Conservation (phyloP, 2,797 vertebrate genomes). For the Brachyrhaphis roseni region DNA sequence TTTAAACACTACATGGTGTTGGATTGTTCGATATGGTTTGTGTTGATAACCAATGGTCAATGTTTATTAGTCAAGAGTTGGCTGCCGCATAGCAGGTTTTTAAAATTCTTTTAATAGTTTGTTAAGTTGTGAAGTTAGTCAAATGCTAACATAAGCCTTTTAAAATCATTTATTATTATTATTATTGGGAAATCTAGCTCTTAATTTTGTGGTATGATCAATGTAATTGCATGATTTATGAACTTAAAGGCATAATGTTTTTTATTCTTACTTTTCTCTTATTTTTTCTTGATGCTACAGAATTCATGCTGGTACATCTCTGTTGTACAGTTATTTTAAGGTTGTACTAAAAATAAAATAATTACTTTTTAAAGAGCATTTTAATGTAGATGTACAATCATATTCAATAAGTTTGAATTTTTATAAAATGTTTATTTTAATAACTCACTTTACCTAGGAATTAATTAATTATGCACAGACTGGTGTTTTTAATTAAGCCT, state of each 20-base stretch:
- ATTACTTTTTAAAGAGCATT: neutral
- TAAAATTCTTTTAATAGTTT: neutral
- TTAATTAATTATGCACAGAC: neutral
- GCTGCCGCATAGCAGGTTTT: neutral
- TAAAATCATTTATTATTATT: neutral
- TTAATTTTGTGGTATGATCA: neutral
- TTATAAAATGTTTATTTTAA: neutral
- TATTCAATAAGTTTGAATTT: neutral
- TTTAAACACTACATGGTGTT: slow-evolving; percentile 12
- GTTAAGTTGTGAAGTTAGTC: neutral
- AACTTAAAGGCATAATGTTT: neutral
- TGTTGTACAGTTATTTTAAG: neutral
- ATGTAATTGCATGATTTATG: neutral
- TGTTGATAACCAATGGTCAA: neutral
- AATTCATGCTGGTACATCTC: neutral
- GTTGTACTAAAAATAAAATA: neutral
- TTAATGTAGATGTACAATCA: neutral
- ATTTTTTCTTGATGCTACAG: neutral
- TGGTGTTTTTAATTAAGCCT: neutral
- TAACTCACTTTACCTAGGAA: neutral
- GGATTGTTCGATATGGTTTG: neutral
- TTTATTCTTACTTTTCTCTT: neutral
- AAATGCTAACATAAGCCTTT: neutral
- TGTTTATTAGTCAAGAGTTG: neutral
- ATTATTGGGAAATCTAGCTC: neutral